phyloP scores from a whole-genome alignment of 64 coral and sea anemone genomes.

The Montipora efflorescens region DNA sequence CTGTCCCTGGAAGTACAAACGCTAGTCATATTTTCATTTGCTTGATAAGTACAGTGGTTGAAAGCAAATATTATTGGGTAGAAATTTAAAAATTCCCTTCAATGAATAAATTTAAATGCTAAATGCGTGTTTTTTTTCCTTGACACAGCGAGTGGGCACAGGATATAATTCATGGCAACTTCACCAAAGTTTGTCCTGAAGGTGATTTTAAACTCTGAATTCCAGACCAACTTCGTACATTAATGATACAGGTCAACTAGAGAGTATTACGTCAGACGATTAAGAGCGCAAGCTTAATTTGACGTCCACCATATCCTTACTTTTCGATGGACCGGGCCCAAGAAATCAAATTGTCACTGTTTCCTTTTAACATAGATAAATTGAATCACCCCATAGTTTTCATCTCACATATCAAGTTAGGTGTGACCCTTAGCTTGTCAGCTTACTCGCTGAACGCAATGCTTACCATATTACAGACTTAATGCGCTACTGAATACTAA shows the following conservation, averaged over 20 bases:
- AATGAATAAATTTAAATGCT: neutral
- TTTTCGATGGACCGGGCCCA: neutral
- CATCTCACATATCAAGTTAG: no score
- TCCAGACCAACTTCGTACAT: neutral
- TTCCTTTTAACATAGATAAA: no score
- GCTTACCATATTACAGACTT: no score
- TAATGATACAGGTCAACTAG: neutral
- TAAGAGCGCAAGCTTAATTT: neutral
- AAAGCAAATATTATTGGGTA: neutral
- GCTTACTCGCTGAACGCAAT: no score
- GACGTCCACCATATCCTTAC: neutral
- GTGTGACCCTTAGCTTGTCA: no score
- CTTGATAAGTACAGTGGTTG: no score
- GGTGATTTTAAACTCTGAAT: constrained; percentile 16
- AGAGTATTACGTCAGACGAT: neutral
- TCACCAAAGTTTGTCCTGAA: constrained; percentile 66
- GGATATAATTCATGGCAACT: constrained; percentile 65
- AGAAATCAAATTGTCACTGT: no score
- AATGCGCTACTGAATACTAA: no score
- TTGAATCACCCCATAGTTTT: no score
- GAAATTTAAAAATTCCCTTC: neutral
- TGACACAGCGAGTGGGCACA: constrained; percentile 70
- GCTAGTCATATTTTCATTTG: neutral
- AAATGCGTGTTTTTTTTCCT: neutral
- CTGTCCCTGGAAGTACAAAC: neutral